phyloP scores from a whole-genome alignment of 2,113 vertebrate genomes.

The Caloenas nicobarica region DNA sequence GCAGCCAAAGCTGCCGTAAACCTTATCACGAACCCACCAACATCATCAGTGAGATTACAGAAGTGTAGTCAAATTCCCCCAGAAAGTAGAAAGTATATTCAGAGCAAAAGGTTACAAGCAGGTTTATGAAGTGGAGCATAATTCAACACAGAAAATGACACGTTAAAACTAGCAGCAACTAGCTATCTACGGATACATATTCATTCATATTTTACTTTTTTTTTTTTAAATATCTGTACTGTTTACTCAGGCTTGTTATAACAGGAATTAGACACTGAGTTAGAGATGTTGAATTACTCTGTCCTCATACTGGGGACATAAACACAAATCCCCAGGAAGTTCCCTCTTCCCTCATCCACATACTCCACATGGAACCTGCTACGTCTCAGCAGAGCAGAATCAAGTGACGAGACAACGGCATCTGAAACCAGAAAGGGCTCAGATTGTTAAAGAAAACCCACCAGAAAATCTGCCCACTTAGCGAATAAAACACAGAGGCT shows the following conservation, averaged over 20 bases:
- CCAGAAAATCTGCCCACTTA: too few relatives aligned
- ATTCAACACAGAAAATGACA: neutral
- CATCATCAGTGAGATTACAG: neutral
- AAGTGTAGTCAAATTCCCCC: neutral
- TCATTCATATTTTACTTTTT: neutral
- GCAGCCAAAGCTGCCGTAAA: neutral
- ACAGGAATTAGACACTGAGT: neutral
- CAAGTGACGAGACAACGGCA: neutral
- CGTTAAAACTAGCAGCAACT: neutral
- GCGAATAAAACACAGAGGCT: neutral
- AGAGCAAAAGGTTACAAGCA: neutral
- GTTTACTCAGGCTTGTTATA: neutral
- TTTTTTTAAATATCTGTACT: neutral
- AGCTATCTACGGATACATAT: neutral
- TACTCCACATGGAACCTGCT: neutral
- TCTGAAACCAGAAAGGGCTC: neutral
- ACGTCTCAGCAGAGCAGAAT: neutral
- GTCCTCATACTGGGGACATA: neutral
- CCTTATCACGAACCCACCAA: neutral
- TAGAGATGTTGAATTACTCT: neutral
- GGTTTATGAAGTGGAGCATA: neutral
- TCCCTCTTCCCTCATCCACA: neutral
- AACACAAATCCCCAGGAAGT: neutral
- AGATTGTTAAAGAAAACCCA: neutral
- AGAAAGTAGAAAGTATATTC: neutral